A percentile compares a stretch with the other conserved stretches of the same genome.
phyloP scores from a whole-genome alignment of 2,797 vertebrate species.

The Philypnodon macrostomus region DNA sequence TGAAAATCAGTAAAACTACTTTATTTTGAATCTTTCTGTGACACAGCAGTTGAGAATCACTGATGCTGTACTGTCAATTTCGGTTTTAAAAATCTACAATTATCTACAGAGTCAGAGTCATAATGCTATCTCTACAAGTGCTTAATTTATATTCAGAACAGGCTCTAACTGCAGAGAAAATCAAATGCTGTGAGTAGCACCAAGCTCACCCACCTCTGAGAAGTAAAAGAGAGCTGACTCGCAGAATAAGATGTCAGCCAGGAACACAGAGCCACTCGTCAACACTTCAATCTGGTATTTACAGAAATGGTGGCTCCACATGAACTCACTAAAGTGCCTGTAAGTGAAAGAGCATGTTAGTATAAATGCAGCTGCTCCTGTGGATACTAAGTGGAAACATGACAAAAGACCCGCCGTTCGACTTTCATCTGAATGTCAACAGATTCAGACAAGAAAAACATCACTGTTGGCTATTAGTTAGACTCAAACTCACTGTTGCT shows the following conservation, averaged over 20 bases:
- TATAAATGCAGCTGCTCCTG: conserved; percentile 12
- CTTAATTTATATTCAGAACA: neutral
- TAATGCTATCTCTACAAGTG: neutral
- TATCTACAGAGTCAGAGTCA: too few relatives aligned
- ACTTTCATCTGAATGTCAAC: conserved; percentile 20
- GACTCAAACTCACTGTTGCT: conserved; percentile 88
- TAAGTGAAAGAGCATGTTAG: conserved; percentile 40
- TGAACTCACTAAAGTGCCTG: conserved; percentile 97
- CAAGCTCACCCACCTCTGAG: conserved; percentile 86
- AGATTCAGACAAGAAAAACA: neutral
- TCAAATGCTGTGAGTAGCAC: neutral
- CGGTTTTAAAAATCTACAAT: too few relatives aligned
- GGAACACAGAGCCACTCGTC: conserved; percentile 96
- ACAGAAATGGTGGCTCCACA: conserved; percentile 97
- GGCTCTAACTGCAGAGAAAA: neutral
- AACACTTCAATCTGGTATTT: conserved; percentile 99
- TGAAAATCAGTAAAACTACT: too few relatives aligned
- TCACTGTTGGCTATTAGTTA: conserved; percentile 6
- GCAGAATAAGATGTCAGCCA: conserved; percentile 97
- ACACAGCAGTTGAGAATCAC: too few relatives aligned
- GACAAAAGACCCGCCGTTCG: neutral
- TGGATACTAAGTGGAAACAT: conserved; percentile 5
- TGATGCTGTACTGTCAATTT: too few relatives aligned
- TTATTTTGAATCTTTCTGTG: too few relatives aligned
- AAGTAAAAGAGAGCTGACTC: conserved; percentile 99